phyloP scores from a whole-genome alignment of 2,113 vertebrate genomes.

The Bostrychus sinensis region DNA sequence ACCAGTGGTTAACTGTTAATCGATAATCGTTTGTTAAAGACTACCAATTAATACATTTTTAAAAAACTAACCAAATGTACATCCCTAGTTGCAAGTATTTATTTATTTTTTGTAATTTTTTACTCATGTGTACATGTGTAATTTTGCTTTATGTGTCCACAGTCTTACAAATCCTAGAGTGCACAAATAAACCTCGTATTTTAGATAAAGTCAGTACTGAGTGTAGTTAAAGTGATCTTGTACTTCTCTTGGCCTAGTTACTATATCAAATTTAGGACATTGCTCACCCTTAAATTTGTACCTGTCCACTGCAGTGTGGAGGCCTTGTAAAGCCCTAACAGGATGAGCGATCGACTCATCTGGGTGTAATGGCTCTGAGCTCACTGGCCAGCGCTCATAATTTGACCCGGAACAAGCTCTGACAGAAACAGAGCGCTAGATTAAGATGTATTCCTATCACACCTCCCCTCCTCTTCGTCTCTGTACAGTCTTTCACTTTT shows the following conservation, averaged over 20 bases:
- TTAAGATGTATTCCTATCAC: conserved; percentile 76
- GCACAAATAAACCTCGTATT: no score
- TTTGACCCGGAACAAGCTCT: conserved; percentile 77
- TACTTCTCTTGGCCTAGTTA: conserved; percentile 71
- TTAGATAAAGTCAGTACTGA: neutral
- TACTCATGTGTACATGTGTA: no score
- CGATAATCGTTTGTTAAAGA: no score
- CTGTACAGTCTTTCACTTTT: conserved; percentile 16
- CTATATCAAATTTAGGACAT: conserved; percentile 69
- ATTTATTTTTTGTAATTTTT: no score
- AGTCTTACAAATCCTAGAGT: no score
- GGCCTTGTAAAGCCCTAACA: conserved; percentile 64
- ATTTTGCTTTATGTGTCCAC: no score
- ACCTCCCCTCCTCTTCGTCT: conserved; percentile 43
- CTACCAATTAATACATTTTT: no score
- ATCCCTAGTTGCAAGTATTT: no score
- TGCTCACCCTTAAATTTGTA: conserved; percentile 74
- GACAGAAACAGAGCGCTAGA: conserved; percentile 77
- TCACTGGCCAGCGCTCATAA: conserved; percentile 73
- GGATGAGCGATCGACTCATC: conserved; percentile 76
- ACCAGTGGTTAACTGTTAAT: no score
- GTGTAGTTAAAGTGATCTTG: conserved; percentile 50
- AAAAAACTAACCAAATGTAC: no score
- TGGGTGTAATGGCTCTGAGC: conserved; percentile 73
- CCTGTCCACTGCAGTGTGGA: conserved; percentile 58